Percentiles rank a stretch among this genome's conserved stretches.
phyloP scores from a whole-genome alignment of 2,113 vertebrate species.

The Martes martes region DNA sequence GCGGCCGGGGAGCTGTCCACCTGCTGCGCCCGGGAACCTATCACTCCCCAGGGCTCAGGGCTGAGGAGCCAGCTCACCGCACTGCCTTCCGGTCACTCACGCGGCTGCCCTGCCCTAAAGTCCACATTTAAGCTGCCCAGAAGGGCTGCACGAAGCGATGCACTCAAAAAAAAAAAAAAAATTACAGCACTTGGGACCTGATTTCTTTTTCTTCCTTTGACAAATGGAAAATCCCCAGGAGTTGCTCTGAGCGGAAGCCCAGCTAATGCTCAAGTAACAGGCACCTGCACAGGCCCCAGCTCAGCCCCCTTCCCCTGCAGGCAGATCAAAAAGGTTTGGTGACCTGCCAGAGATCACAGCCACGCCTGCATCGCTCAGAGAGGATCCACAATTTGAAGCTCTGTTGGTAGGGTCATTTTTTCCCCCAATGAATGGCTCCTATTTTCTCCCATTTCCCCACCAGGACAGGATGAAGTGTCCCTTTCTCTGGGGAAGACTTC shows the following conservation, averaged over 20 bases:
- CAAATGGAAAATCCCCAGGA: slow-evolving; percentile 74
- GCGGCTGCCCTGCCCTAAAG: slow-evolving; percentile 32
- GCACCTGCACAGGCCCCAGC: neutral
- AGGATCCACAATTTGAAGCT: neutral
- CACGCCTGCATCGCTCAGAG: neutral
- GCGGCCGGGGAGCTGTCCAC: slow-evolving; percentile 59
- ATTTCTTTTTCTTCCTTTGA: slow-evolving; percentile 77
- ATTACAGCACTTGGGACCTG: slow-evolving; percentile 69
- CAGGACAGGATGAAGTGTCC: neutral
- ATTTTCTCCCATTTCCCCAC: neutral
- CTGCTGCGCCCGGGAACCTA: slow-evolving; percentile 39
- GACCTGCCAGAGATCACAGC: neutral
- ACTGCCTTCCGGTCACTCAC: slow-evolving; percentile 45
- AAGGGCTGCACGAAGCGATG: slow-evolving; percentile 60
- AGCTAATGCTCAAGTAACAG: neutral
- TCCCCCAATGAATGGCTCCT: neutral
- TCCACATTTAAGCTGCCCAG: slow-evolving; percentile 51
- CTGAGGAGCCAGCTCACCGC: slow-evolving; percentile 51
- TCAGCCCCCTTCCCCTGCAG: neutral
- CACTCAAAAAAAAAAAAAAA: slow-evolving; percentile 80
- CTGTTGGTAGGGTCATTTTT: neutral
- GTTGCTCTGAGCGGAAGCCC: slow-evolving; percentile 43
- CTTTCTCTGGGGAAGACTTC: neutral
- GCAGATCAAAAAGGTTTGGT: neutral
- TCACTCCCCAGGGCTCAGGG: slow-evolving; percentile 48